Base-by-base conservation (phyloP, 2,113 vertebrate species). In the Psophia crepitans region DNA sequence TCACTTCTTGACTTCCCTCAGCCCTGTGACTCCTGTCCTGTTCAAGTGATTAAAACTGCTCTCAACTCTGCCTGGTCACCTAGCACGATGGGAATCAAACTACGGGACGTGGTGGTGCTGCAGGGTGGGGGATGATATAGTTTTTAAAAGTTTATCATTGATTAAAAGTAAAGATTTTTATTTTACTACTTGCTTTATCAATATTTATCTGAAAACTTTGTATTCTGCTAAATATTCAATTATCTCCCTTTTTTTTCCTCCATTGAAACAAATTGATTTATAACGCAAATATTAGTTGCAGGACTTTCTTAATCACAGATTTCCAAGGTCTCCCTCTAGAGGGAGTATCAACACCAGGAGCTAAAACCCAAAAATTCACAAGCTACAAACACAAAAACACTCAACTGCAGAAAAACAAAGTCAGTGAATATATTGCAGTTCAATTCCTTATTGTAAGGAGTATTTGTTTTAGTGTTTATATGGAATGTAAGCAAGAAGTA, bases 261-360 rank as follows among this genome's bases (percentile, higher is more conserved):
- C 19, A 37, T 6, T 28, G 9, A 41, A 57, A 57, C 74, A 54
- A 13, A 7, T 4, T 2, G 1, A 46, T 44, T 65, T 35, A 17
- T 35, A 63, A 28, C 0, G 0, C 3, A 90, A 85, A 30, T 26
- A 65, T 5, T 60, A 26, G 7, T 32, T 54, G n/a, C 32, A 66
- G 11, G 28, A 61, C 35, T 73, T 77, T 49, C 26, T 35, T 35
- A 33, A 48, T 12, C 22, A 86, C 12, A 20, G 21, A 54, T 70
- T 88, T 74, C 68, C 86, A 89, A 51, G 39, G 11, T 74, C 46
- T 84, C 51, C 94, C 95, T 93, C 91, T 96, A 96, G 96, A 93
- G 89, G 95, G 95, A 95, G 96, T 35, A 87, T 49, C 71, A 78
- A 58, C 43, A 96, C 46, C 76, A 89, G 33, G 15, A 96, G 75